phyloP scores from a whole-genome alignment of 1,140 invertebrate genomes.

The Mylabris phalerata region DNA sequence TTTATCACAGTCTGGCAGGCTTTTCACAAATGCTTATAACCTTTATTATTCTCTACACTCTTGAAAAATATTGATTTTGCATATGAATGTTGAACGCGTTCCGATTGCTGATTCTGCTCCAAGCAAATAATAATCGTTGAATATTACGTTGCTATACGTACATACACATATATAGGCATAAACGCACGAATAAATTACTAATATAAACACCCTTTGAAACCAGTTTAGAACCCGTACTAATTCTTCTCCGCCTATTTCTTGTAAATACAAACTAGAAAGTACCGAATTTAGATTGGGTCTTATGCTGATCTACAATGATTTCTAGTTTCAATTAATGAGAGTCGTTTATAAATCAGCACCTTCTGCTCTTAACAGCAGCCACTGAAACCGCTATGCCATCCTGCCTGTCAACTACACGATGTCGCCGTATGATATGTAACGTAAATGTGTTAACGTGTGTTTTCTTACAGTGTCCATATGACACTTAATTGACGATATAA shows the following conservation, averaged over 20 bases:
- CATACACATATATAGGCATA: too few relatives aligned
- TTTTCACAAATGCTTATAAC: slow-evolving; percentile 15
- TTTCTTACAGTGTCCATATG: slow-evolving; percentile 5
- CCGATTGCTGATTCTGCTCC: slow-evolving; percentile 17
- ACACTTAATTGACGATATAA: too few relatives aligned
- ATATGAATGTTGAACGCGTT: slow-evolving; percentile 28
- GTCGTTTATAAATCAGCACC: slow-evolving; percentile 16
- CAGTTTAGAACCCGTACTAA: too few relatives aligned
- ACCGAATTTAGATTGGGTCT: slow-evolving; percentile 5
- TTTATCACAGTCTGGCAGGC: slow-evolving; percentile 29
- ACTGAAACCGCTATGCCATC: slow-evolving; percentile 13
- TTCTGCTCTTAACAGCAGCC: slow-evolving; percentile 9
- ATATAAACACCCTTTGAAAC: too few relatives aligned
- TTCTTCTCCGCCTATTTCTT: background rate
- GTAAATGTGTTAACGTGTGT: slow-evolving; percentile 16
- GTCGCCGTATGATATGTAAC: slow-evolving; percentile 20
- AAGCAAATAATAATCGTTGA: slow-evolving; percentile 1
- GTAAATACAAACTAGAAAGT: slow-evolving; percentile 1
- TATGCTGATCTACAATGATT: background rate
- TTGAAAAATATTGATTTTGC: slow-evolving; percentile 36
- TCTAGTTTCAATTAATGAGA: slow-evolving; percentile 18
- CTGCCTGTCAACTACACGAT: slow-evolving; percentile 12
- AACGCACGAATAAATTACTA: too few relatives aligned
- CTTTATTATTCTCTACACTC: slow-evolving; percentile 28
- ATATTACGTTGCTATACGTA: too few relatives aligned